Percentiles rank a stretch among this genome's conserved stretches.
Conservation (phyloP, 2,797 vertebrate species). For the Pseudochirops corinnae region DNA sequence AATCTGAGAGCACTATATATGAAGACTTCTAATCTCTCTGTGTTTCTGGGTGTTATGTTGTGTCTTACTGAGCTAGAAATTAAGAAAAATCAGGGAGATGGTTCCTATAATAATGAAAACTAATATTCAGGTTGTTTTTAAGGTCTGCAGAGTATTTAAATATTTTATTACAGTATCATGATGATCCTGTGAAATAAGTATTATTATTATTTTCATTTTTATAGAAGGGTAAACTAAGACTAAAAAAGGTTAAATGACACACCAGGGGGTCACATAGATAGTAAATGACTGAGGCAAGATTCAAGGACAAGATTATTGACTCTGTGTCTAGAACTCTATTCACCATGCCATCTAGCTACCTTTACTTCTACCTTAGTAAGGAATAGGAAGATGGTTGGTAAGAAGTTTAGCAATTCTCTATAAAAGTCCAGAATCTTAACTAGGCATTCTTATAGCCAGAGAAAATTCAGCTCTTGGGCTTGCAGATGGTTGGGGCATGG, state of each 20-base stretch:
- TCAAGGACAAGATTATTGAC: background rate
- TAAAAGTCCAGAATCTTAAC: background rate
- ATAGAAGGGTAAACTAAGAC: background rate
- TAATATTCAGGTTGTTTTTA: background rate
- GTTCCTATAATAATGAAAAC: background rate
- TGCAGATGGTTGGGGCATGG: background rate
- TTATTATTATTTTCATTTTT: background rate
- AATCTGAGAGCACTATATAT: background rate
- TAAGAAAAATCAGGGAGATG: background rate
- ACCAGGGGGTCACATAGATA: background rate
- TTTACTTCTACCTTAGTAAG: background rate
- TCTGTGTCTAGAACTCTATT: background rate
- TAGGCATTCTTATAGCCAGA: background rate
- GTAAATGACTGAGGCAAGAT: background rate
- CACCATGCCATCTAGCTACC: background rate
- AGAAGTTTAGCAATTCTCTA: background rate
- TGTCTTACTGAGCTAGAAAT: background rate
- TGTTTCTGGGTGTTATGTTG: background rate
- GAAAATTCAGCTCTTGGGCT: background rate
- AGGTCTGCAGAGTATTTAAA: background rate
- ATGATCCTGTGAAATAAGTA: background rate
- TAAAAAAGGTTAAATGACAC: background rate
- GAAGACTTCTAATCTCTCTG: background rate
- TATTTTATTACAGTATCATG: background rate
- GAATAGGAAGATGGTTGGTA: background rate